Evolutionary conservation across 2,113 vertebrate species (phyloP).

Genomic region (Theropithecus gelada): DNA sequence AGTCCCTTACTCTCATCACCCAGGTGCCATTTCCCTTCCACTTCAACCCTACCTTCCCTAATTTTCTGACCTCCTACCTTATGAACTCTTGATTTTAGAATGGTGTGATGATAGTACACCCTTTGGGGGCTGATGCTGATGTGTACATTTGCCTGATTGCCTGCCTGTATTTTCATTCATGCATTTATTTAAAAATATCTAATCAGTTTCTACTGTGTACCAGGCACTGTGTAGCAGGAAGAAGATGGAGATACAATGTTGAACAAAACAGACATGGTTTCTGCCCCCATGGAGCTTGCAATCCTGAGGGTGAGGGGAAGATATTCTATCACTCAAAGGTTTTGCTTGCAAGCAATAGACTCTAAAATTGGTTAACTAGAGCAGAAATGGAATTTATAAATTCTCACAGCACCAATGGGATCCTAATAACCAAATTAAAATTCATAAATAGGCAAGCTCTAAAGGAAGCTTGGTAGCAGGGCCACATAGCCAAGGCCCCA

Average conservation of each 20-base stretch:
- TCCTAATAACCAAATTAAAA: neutral
- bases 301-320: neutral
- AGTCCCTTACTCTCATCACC: neutral
- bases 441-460: neutral
- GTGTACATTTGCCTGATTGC: neutral
- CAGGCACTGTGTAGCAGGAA: neutral
- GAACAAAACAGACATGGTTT: neutral
- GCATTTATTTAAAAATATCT: neutral
- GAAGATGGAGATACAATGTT: neutral
- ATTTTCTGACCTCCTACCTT: neutral
- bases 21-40: neutral
- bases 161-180: neutral
- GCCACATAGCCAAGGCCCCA: neutral
- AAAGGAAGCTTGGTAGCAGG: neutral
- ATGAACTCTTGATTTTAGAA: constrained; percentile 15
- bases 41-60: neutral
- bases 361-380: neutral
- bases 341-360: neutral
- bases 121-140: neutral
- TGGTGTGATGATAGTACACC: neutral
- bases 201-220: neutral
- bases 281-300: neutral
- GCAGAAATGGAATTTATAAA: neutral
- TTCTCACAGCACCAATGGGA: neutral
- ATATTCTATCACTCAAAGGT: neutral